Evolutionary conservation across 1,140 invertebrate species (phyloP).

Genomic region (Holcopasites calliopsidis): DNA sequence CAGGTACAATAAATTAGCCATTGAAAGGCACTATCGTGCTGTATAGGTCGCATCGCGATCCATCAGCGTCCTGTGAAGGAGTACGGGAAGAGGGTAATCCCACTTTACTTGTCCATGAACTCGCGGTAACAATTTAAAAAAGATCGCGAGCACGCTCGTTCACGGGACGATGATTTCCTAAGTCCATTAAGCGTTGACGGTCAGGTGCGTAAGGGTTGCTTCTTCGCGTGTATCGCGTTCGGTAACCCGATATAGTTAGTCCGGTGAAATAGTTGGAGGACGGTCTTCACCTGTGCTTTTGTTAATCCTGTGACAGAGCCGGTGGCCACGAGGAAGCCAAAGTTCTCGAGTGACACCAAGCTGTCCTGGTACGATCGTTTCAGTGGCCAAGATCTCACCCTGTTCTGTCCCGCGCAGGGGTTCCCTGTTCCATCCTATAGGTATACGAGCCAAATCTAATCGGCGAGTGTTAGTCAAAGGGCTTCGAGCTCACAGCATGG

Average conservation of each 20-base stretch:
- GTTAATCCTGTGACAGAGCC: constrained; percentile 78
- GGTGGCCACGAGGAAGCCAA: constrained; percentile 83
- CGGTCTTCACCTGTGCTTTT: constrained; percentile 20
- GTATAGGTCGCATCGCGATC: not conserved
- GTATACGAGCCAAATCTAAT: constrained; percentile 63
- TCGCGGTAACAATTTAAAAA: not conserved
- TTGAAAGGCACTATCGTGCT: constrained; percentile 20
- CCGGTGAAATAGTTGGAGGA: not conserved
- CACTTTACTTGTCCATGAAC: not conserved
- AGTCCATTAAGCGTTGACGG: constrained; percentile 23
- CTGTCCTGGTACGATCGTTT: constrained; percentile 70
- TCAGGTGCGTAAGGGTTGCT: not conserved
- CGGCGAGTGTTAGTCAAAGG: constrained; percentile 5
- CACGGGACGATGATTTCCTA: not conserved
- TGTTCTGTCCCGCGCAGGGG: constrained; percentile 84
- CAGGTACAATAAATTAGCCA: constrained; percentile 60
- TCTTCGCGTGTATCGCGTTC: constrained; percentile 28
- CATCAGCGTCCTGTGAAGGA: not conserved
- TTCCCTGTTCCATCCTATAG: constrained; percentile 84
- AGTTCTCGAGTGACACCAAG: constrained; percentile 81
- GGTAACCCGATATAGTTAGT: constrained; percentile 33
- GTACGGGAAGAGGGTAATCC: no score
- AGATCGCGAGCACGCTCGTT: not conserved
- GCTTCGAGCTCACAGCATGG: constrained; percentile 37
- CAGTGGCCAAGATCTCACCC: constrained; percentile 69